phyloP scores from a whole-genome alignment of 2,113 vertebrate genomes.

The Danionella cerebrum region DNA sequence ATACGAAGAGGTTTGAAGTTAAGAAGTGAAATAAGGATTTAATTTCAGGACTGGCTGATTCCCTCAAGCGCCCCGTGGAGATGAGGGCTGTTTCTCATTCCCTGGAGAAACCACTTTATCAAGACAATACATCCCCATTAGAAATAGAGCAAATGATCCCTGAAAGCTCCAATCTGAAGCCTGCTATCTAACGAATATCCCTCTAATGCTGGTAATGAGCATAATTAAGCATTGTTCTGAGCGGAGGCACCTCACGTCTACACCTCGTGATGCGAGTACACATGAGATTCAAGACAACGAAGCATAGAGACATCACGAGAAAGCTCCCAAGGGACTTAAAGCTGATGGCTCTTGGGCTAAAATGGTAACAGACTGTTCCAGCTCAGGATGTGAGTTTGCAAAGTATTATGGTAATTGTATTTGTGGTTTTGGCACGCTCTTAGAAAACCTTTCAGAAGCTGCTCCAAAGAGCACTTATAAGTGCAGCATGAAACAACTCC shows the following conservation, averaged over 20 bases:
- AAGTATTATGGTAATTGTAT: no score
- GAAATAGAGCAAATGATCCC: conserved; percentile 19
- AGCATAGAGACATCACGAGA: neutral
- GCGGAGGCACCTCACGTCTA: neutral
- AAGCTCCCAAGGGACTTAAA: neutral
- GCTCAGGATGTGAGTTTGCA: no score
- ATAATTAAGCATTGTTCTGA: conserved; percentile 38
- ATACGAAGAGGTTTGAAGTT: neutral
- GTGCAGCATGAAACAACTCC: no score
- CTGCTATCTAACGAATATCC: conserved; percentile 38
- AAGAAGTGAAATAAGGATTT: neutral
- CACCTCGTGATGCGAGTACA: neutral
- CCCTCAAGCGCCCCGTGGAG: conserved; percentile 7
- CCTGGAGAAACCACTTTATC: conserved; percentile 24
- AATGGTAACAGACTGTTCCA: neutral
- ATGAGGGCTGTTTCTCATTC: conserved; percentile 12
- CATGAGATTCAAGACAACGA: neutral
- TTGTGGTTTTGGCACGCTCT: no score
- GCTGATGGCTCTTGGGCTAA: neutral
- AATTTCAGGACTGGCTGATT: conserved; percentile 12
- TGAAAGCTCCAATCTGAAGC: conserved; percentile 32
- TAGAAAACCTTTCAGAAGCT: no score
- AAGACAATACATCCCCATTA: conserved; percentile 23
- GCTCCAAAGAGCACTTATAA: no score
- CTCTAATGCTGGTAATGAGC: conserved; percentile 36